Evolutionary conservation across 2,888 invertebrate genomes (phyloP), one percentile per base, ranked within the genome.

Genomic region (Blomia tropicalis): DNA sequence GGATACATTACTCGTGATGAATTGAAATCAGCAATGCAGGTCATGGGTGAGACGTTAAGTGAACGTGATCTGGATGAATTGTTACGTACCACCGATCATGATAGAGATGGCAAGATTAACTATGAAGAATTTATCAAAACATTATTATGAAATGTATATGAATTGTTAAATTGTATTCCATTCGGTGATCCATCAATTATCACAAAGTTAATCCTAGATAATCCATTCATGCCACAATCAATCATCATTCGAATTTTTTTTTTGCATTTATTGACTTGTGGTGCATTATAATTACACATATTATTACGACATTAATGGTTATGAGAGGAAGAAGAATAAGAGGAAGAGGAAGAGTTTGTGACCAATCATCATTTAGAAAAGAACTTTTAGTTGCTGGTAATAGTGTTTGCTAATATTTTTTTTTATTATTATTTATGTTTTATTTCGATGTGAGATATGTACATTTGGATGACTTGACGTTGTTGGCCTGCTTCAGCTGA

Each of bases 1-100:
- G 90, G 90, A 32, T 90, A 84, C 75, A 89, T 90, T 73, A 87
- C 84, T 43, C 69, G 69, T 70, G 85, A 85, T 72, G 85, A 85
- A 74, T 75, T 85, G 54, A 80, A 82, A 70, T 77, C 81, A 62
- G 85, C 85, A n/a, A 81, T 86, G 77, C 85, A 85, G 74, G 83
- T 85, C 79, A 85, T 86, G 69, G 85, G 84, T 27, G 85, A 86
- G 74, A 79, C 80, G 1, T 80, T 85, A 63, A 83, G 83, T 1
- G 85, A 85, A 70, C 78, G 79, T 67, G 84, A 85, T 73, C 77
- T 85, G 65, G 82, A 82, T 70, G 83, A 84, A 70, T 80, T 85
- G 72, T 77, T 86, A 67, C 79, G 79, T 69, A 78, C 83, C 67
- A 85, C 85, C 4, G 85, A 85, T 74, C 80, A 83, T 69, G 85